These are phyloP conservation scores for Dufourea novaeangliae DNA, from an alignment of 1,140 invertebrate genomes.

Conservation along the genomic window DNA sequence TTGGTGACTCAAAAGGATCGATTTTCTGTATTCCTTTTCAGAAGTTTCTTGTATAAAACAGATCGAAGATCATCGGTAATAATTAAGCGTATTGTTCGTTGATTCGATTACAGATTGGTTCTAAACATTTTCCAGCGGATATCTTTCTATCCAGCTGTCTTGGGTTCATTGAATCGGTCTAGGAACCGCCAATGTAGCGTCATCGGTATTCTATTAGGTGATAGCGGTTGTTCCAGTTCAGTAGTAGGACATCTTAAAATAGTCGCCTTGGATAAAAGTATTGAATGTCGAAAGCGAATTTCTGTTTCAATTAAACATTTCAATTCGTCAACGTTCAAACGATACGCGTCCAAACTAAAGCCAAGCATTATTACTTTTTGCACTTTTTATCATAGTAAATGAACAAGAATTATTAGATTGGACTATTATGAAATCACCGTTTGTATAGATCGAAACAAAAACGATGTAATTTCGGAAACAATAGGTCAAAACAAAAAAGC, in stretches of 20 bases:
- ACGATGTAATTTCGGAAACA: too few relatives aligned
- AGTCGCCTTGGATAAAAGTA: conserved; percentile 47
- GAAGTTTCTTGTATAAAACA: too few relatives aligned
- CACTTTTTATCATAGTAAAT: too few relatives aligned
- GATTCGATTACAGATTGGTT: neutral
- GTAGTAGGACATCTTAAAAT: conserved; percentile 57
- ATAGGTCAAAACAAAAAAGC: too few relatives aligned
- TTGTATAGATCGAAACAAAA: too few relatives aligned
- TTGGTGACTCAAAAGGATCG: too few relatives aligned
- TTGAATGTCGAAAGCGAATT: conserved; percentile 50
- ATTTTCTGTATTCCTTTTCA: too few relatives aligned
- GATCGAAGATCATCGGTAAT: conserved; percentile 17
- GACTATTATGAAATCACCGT: too few relatives aligned
- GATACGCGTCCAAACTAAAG: too few relatives aligned
- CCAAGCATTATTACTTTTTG: too few relatives aligned
- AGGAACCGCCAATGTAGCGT: conserved; percentile 31
- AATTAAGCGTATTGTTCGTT: neutral
- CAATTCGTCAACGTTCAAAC: too few relatives aligned
- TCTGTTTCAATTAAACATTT: neutral
- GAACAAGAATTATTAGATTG: too few relatives aligned
- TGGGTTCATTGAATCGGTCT: conserved; percentile 29
- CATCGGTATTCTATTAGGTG: conserved; percentile 53
- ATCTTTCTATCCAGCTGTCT: neutral
- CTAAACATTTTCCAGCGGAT: neutral
- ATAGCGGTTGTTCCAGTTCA: conserved; percentile 55